Percentiles rank a stretch among this genome's conserved stretches.
These are phyloP conservation scores for Anthophora plumipes DNA, from an alignment of 2,888 invertebrate genomes.

Conservation along the genomic window DNA sequence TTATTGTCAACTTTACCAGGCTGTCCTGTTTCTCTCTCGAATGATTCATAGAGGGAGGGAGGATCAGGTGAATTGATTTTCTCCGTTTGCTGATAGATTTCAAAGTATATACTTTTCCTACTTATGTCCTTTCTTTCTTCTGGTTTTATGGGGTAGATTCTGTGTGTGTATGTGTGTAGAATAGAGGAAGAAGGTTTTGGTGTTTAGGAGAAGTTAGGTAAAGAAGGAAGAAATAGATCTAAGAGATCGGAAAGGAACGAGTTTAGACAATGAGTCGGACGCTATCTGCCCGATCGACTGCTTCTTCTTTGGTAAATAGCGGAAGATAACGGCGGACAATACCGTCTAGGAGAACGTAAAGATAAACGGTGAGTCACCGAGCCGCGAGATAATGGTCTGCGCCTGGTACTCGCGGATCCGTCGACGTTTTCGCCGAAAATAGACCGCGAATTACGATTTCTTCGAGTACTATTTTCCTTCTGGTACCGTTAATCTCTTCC, in stretches of 20 bases:
- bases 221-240: conserved; percentile 11
- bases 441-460: too few species aligned
- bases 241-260: conserved; percentile 45
- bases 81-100: too few species aligned
- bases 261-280: conserved; percentile 59
- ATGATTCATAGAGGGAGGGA: too few species aligned
- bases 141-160: too few species aligned
- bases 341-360: conserved; percentile 61
- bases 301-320: conserved; percentile 59
- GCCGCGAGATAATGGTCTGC: conserved; percentile 48
- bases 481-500: too few species aligned
- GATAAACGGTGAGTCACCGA: conserved; percentile 64
- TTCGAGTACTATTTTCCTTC: too few species aligned
- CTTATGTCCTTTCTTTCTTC: too few species aligned
- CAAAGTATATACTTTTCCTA: too few species aligned
- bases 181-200: conserved; percentile 14
- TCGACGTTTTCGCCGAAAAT: conserved; percentile 13
- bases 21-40: too few species aligned
- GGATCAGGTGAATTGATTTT: too few species aligned
- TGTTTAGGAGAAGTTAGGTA: background rate
- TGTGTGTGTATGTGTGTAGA: background rate
- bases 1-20: conserved; percentile 25
- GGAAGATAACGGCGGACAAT: conserved; percentile 63
- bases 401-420: conserved; percentile 29
- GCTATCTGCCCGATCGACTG: conserved; percentile 62